Percentiles rank a stretch among this genome's conserved stretches.
phyloP scores from a whole-genome alignment of 2,797 vertebrate species.

The Muraenolepis orangiensis region DNA sequence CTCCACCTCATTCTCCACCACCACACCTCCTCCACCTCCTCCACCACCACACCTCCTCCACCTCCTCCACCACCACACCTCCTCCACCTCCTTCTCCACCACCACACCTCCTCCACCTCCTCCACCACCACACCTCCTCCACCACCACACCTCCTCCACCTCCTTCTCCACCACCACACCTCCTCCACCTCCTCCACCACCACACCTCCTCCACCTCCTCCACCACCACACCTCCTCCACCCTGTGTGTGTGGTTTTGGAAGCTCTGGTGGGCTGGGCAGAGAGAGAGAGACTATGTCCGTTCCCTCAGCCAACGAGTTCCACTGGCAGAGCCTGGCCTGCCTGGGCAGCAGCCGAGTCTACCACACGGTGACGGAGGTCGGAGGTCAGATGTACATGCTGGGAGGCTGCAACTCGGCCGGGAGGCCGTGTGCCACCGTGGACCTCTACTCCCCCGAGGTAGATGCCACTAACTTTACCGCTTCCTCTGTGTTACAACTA shows the following conservation, averaged over 20 bases:
- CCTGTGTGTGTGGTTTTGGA: not conserved
- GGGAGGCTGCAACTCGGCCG: conserved; percentile 88
- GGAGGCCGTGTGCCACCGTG: conserved; percentile 80
- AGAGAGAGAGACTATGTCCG: conserved; percentile 73
- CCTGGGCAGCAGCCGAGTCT: conserved; percentile 85
- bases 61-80: too few species aligned
- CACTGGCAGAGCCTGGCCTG: conserved; percentile 90
- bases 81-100: too few species aligned
- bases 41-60: not conserved
- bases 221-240: too few species aligned
- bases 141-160: too few species aligned
- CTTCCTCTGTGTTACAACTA: not conserved
- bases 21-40: not conserved
- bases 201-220: too few species aligned
- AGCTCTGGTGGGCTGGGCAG: not conserved
- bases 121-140: too few species aligned
- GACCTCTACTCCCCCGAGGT: conserved; percentile 92
- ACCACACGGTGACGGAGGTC: conserved; percentile 85
- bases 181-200: not conserved
- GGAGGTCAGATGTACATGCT: conserved; percentile 90
- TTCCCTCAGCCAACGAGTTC: conserved; percentile 84
- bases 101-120: too few species aligned
- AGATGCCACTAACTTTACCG: conserved; percentile 3
- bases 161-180: not conserved
- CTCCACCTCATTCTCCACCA: too few species aligned